Base-by-base conservation (phyloP, 2,888 invertebrate species). In the Eumacrocentrus americanus region DNA sequence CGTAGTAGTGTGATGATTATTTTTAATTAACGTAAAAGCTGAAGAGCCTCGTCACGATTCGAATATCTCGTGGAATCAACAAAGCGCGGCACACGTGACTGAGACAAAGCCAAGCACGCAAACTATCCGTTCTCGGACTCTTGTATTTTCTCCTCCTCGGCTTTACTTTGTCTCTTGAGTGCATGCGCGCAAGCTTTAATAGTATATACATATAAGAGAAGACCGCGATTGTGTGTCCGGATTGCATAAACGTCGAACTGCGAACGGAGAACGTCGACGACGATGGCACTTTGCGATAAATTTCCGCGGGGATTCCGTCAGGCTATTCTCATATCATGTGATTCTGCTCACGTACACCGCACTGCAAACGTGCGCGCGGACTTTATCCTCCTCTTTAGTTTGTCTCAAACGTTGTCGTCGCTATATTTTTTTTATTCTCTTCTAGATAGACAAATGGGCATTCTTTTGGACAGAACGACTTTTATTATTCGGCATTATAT, bases 281-380 rank as follows among this genome's bases (percentile, higher is more conserved):
- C 51, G 51, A 44, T 52, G 25, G 11, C 34, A 11, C 38, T 58
- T 29, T 5, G 37, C 53, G 47, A 59, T 59, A 59, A 59, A 59
- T 59, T 59, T 59, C 46, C 53, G 47, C 53, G 53, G 47, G 53
- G n/a, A n/a, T n/a, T n/a, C n/a, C n/a, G n/a, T n/a, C n/a, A n/a
- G n/a, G n/a, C n/a, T n/a, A n/a, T n/a, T n/a, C n/a, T n/a, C n/a
- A n/a, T n/a, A n/a, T n/a, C n/a, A 37, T n/a, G 23, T 34, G 14
- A 58, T 53, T 58, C 53, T n/a, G 14, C 52, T 58, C 52, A 47
- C 59, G 53, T 59, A 59, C 58, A 37, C 18, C 52, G 42, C n/a
- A n/a, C n/a, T n/a, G 42, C 35, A 37, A 50, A 14, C n/a, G 37
- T 35, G 7, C 23, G 11, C 34, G 37, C 20, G 6, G 20, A 2